Evolutionary conservation across 2,888 invertebrate genomes (phyloP), one percentile per base, ranked within the genome.

Genomic region (Pammene fasciana): DNA sequence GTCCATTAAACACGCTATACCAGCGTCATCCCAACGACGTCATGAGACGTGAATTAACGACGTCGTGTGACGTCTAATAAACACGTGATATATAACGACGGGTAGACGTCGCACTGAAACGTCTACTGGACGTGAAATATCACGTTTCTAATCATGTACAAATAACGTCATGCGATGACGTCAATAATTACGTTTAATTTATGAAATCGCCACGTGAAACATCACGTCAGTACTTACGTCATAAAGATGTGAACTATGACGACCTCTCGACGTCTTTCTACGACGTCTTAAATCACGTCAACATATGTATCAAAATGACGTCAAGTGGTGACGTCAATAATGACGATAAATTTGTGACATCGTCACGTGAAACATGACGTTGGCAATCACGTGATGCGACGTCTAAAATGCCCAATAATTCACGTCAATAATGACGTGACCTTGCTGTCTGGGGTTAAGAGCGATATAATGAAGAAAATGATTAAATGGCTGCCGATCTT

Each of bases 291-390:
- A 43, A 43, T 43, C 10, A 43, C 43, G 43, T 43, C 10, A 11
- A 8, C 13, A 36, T 36, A 36, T 36, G 36, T 36, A 36, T 36
- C 36, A 36, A 36, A 36, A 36, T 43, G 13, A 43, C 43, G 43
- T 43, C 43, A 43, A 11, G 13, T 43, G 36, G 10, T 43, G 43
- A 43, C 10, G 43, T 43, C 45, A n/a, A 45, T 13, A 45, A 45
- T 45, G 45, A 45, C 45, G 45, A 13, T 45, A 13, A 45, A 45
- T 45, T 45, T 45, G 45, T 45, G 45, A 45, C 45, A 45, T 45
- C 45, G 45, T 45, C 45, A 45, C 45, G 45, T 45, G 45, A 45
- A 45, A 13, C 45, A 45, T 45, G 45, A 45, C 45, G 45, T 45
- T 45, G 5, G n/a, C 11, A 45, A 5, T 45, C 13, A n/a, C n/a